Base-by-base conservation (phyloP, 2,797 vertebrate species). In the Falco cherrug region DNA sequence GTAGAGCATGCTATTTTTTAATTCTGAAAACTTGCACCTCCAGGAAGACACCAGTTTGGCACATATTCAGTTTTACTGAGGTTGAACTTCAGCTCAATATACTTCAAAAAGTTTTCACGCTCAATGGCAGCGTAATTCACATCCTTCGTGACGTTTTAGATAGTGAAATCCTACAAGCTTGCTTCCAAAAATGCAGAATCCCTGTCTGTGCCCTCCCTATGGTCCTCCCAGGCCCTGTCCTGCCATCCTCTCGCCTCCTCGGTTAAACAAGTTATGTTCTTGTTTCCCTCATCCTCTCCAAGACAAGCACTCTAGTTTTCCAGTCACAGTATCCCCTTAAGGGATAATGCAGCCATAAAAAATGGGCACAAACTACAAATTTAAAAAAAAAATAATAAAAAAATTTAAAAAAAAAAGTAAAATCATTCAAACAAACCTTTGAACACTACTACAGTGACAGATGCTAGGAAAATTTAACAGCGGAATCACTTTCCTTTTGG, bases 141-240 rank as follows among this genome's bases (percentile, higher is more conserved):
- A 77, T 9, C 25, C 20, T 64, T 74, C 48, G 60, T 10, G 4
- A 10, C 10, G 35, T 53, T 84, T 74, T 43, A 76, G 19, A 43
- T 3, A 37, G 13, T 14, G 28, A 90, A 87, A 84, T 59, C 15
- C 25, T 92, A 76, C 16, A n/a, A 15, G 14, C 29, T 84, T 67
- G 13, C 48, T 67, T 82, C 75, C 77, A 92, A 53, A 84, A 67
- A 48, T 16, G 76, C 0, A 85, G 48, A 95, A 60, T 2, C 17
- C 20, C 25, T 10, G 20, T 9, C 21, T 51, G 16, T 0, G 1
- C 10, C 25, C 21, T 76, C 26, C n/a, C 26, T 16, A 8, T n/a
- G 19, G 50, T 54, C 7, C 13, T 78, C 54, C 13, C n/a, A 35
- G n/a, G 37, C 17, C 64, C 56, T 73, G 19, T 56, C 21, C 60